Percentiles rank a stretch among this genome's conserved stretches.
Conservation (phyloP, 2,113 vertebrate species). For the Lophura nycthemera region DNA sequence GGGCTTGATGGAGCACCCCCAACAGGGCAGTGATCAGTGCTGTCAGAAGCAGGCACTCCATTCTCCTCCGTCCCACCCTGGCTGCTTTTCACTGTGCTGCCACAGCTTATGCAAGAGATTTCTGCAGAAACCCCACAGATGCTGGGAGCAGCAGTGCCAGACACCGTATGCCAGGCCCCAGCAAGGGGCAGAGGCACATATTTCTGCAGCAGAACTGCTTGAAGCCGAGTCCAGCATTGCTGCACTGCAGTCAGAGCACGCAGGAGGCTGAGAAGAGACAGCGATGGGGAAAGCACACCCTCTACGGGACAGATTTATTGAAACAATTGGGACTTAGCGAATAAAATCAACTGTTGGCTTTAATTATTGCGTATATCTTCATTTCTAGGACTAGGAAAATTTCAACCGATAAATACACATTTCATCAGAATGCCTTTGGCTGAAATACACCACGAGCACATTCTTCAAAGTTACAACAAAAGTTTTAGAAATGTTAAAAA, state of each 20-base stretch:
- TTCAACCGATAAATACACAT: constrained; percentile 77
- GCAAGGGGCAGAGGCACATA: rapidly evolving
- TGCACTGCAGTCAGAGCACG: not conserved
- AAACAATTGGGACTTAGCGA: constrained; percentile 53
- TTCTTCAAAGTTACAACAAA: constrained; percentile 77
- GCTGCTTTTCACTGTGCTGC: rapidly evolving
- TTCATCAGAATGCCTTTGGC: constrained; percentile 74
- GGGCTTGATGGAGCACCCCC: rapidly evolving
- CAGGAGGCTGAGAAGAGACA: not conserved
- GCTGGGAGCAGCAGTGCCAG: not conserved
- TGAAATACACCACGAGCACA: constrained; percentile 71
- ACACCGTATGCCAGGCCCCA: too few relatives aligned
- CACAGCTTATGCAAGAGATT: rapidly evolving
- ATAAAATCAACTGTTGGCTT: constrained; percentile 74
- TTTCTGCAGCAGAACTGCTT: not conserved
- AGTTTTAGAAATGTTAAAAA: constrained; percentile 77
- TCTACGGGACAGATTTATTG: constrained; percentile 60
- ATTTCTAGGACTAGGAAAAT: constrained; percentile 70
- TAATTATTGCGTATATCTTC: constrained; percentile 68
- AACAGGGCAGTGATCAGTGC: rapidly evolving
- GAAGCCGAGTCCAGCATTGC: not conserved
- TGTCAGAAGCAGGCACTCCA: rapidly evolving
- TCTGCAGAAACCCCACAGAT: not conserved
- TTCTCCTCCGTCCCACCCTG: not conserved
- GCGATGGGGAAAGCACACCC: not conserved